These are phyloP conservation scores for Brenthis ino DNA, from an alignment of 2,888 invertebrate species.

Conservation along the genomic window DNA sequence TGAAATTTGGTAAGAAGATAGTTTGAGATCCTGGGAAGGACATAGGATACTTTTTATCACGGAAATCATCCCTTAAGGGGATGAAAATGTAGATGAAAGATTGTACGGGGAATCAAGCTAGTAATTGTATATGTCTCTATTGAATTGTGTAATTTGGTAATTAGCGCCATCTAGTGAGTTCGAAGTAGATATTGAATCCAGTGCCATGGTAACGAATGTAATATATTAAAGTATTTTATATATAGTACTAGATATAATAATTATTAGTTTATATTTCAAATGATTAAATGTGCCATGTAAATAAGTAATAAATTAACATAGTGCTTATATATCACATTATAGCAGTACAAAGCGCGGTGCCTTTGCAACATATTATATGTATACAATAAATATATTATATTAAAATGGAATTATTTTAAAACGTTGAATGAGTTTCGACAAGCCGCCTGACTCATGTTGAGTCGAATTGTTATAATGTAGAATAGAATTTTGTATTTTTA, in stretches of 20 bases:
- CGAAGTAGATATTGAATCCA: constrained; percentile 44
- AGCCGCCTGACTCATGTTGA: constrained; percentile 72
- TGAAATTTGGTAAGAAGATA: too few relatives aligned
- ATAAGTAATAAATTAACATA: constrained; percentile 55
- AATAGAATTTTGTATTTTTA: constrained; percentile 43
- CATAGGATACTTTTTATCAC: too few relatives aligned
- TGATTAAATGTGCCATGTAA: constrained; percentile 72
- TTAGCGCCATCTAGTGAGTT: constrained; percentile 25
- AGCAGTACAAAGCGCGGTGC: constrained; percentile 61
- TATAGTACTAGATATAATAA: constrained; percentile 13
- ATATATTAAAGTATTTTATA: constrained; percentile 41
- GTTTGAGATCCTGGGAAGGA: too few relatives aligned
- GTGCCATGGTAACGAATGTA: constrained; percentile 61
- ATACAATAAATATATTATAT: constrained; percentile 35
- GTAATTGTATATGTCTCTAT: neutral
- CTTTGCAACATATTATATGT: constrained; percentile 45
- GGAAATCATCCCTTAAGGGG: too few relatives aligned
- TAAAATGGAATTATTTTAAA: constrained; percentile 48
- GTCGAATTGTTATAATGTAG: constrained; percentile 50
- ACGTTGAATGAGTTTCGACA: constrained; percentile 64
- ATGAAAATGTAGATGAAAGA: too few relatives aligned
- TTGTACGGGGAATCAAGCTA: too few relatives aligned
- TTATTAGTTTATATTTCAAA: constrained; percentile 51
- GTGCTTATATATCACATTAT: constrained; percentile 41
- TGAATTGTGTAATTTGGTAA: constrained; percentile 2